These are phyloP conservation scores for Notolepis coatsorum DNA, from an alignment of 2,797 vertebrate genomes.

Conservation along the genomic window DNA sequence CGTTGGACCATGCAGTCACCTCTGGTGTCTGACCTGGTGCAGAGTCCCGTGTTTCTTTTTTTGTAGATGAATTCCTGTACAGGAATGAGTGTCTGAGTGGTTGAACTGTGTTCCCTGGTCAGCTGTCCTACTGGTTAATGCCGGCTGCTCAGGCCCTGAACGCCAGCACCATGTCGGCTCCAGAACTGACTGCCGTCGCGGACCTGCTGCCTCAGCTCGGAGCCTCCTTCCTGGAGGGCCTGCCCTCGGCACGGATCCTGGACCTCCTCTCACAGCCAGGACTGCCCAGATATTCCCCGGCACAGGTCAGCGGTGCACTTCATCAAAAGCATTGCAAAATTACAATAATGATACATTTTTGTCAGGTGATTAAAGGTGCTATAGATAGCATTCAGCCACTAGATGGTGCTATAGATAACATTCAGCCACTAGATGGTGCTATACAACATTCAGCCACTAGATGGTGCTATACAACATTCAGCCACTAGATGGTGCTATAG, in stretches of 20 bases:
- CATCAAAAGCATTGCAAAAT: neutral
- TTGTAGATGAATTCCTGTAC: too few relatives aligned
- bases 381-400: too few relatives aligned
- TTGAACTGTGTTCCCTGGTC: constrained; percentile 19
- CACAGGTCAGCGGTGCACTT: constrained; percentile 79
- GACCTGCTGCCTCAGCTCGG: constrained; percentile 85
- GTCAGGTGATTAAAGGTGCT: too few relatives aligned
- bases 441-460: too few relatives aligned
- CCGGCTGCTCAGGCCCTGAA: constrained; percentile 77
- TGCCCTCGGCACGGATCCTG: constrained; percentile 80
- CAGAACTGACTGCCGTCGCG: constrained; percentile 76
- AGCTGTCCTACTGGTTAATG: constrained; percentile 88
- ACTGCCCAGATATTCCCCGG: constrained; percentile 77
- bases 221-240: constrained; percentile 81
- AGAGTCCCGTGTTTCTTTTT: too few relatives aligned
- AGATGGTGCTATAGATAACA: too few relatives aligned
- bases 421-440: too few relatives aligned
- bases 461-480: too few relatives aligned
- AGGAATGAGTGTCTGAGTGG: constrained; percentile 15
- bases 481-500: too few relatives aligned
- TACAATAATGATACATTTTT: too few relatives aligned
- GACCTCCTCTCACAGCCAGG: constrained; percentile 81
- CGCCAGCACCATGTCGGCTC: constrained; percentile 71
- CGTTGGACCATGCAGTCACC: too few relatives aligned
- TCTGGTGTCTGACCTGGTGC: too few relatives aligned